A percentile compares a stretch with the other conserved stretches of the same genome.
Evolutionary conservation across 2,113 vertebrate species (phyloP).

Genomic region (Cromileptes altivelis): DNA sequence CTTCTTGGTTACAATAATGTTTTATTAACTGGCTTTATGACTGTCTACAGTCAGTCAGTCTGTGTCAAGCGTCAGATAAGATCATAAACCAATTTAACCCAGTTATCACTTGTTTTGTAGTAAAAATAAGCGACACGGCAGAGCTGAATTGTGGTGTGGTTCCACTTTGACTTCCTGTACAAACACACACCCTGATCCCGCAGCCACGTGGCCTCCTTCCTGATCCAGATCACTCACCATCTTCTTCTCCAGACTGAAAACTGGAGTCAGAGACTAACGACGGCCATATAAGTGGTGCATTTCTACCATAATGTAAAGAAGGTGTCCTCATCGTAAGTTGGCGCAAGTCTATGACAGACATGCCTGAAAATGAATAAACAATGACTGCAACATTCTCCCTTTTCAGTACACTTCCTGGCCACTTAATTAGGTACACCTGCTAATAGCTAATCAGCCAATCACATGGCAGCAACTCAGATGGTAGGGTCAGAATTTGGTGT

Average conservation of each 20-base stretch:
- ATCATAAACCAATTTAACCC: neutral
- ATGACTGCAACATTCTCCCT: too few species aligned
- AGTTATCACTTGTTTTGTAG: neutral
- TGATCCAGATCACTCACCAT: too few species aligned
- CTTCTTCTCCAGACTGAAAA: neutral
- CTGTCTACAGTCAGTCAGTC: neutral
- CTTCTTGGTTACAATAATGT: neutral
- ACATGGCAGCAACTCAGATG: too few species aligned
- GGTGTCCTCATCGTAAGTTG: too few species aligned
- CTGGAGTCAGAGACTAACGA: neutral
- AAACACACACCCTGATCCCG: neutral
- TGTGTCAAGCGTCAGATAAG: neutral
- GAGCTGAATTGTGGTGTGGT: neutral
- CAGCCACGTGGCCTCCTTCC: neutral
- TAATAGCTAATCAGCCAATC: too few species aligned
- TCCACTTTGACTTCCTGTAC: conserved; percentile 17
- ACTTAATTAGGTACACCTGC: too few species aligned
- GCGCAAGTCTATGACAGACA: too few species aligned
- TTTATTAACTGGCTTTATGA: neutral
- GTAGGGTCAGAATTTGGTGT: too few species aligned
- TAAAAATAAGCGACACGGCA: neutral
- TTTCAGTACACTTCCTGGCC: too few species aligned
- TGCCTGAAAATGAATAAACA: too few species aligned
- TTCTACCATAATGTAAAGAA: neutral
- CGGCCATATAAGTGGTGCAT: neutral